These are phyloP conservation scores for Palloptera scutellata DNA, from an alignment of 2,888 invertebrate species.

Conservation along the genomic window DNA sequence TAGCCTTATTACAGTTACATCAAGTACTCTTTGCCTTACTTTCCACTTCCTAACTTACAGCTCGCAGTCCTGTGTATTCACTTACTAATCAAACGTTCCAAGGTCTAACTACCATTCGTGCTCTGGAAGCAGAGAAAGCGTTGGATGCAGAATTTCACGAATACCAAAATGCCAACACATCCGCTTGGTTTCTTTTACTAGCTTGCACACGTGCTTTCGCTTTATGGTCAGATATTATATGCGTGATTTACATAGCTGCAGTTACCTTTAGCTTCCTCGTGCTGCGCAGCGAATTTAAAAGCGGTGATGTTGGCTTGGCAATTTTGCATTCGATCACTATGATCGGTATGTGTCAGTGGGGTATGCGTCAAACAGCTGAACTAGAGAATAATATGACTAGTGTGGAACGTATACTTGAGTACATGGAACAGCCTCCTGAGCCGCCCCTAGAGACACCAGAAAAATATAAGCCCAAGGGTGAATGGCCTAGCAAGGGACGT, in stretches of 20 bases:
- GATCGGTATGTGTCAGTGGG: slow-evolving; percentile 82
- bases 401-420: slow-evolving; percentile 85
- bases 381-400: slow-evolving; percentile 83
- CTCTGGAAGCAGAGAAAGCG: slow-evolving; percentile 72
- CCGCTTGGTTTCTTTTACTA: slow-evolving; percentile 83
- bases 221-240: slow-evolving; percentile 88
- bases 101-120: slow-evolving; percentile 79
- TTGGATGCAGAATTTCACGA: slow-evolving; percentile 72
- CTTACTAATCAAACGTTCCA: slow-evolving; percentile 79
- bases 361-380: slow-evolving; percentile 86
- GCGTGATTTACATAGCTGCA: slow-evolving; percentile 82
- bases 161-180: slow-evolving; percentile 73
- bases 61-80: slow-evolving; percentile 80
- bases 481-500: slow-evolving; percentile 76
- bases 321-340: slow-evolving; percentile 76
- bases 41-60: slow-evolving; percentile 63
- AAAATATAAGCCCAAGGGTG: slow-evolving; percentile 61
- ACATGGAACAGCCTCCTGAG: slow-evolving; percentile 75
- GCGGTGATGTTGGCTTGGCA: slow-evolving; percentile 76
- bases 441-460: slow-evolving; percentile 66
- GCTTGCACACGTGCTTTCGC: slow-evolving; percentile 92
- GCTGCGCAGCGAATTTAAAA: slow-evolving; percentile 62
- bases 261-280: slow-evolving; percentile 88
- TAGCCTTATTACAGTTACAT: not conserved
- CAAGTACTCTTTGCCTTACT: not conserved